Evolutionary conservation across 2,113 vertebrate genomes (phyloP).

Genomic region (Emydocephalus ijimae): DNA sequence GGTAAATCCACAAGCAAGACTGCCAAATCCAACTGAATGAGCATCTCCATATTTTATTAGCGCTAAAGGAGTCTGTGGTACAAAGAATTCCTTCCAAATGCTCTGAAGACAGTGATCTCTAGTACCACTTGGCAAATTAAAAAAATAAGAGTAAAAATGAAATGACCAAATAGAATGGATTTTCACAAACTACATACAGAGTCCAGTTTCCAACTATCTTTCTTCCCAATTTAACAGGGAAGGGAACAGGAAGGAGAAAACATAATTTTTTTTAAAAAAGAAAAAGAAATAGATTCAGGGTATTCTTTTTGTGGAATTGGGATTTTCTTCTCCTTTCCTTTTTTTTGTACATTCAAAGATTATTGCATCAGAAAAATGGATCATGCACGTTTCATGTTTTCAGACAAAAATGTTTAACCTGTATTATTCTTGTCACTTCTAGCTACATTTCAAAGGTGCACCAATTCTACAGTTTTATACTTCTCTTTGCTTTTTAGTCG

Average conservation of each 20-base stretch:
- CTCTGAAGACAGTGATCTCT: slow-evolving; percentile 33
- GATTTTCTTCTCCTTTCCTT: not conserved
- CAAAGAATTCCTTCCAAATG: slow-evolving; percentile 57
- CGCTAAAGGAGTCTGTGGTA: slow-evolving; percentile 54
- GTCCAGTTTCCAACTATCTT: slow-evolving; percentile 34
- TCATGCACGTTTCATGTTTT: slow-evolving; percentile 70
- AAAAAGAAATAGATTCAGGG: slow-evolving; percentile 45
- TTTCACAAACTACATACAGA: slow-evolving; percentile 42
- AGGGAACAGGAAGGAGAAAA: slow-evolving; percentile 15
- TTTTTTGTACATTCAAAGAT: slow-evolving; percentile 63
- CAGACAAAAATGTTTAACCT: slow-evolving; percentile 69
- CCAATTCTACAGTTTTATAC: slow-evolving; percentile 74
- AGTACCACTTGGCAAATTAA: slow-evolving; percentile 10
- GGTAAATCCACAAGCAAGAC: not conserved
- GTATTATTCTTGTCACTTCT: slow-evolving; percentile 71
- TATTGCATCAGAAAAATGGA: slow-evolving; percentile 69
- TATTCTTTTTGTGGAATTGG: slow-evolving; percentile 63
- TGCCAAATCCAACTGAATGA: slow-evolving; percentile 28
- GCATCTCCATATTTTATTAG: slow-evolving; percentile 37
- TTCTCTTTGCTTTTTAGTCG: slow-evolving; percentile 58
- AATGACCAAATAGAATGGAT: slow-evolving; percentile 33
- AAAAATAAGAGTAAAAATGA: slow-evolving; percentile 17
- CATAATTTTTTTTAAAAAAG: slow-evolving; percentile 7
- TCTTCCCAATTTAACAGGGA: slow-evolving; percentile 2
- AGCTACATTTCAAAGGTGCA: slow-evolving; percentile 81